Conservation (phyloP, 2,888 invertebrate genomes). For the Mythimna ferrago region DNA sequence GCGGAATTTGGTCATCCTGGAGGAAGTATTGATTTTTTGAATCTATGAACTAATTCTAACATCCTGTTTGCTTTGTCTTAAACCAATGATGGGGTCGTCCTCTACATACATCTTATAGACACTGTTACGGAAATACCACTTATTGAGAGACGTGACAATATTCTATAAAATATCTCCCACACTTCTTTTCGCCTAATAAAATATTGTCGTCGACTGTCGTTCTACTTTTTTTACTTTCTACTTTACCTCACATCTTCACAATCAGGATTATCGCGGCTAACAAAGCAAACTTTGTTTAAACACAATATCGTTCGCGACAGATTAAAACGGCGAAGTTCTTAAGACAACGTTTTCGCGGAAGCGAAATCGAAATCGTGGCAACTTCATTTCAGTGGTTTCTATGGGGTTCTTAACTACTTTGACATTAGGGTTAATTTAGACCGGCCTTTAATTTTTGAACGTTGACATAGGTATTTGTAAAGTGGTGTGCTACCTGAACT, state of each 20-base stretch:
- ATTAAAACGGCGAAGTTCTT: conserved; percentile 69
- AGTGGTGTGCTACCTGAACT: conserved; percentile 85
- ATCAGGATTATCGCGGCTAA: conserved; percentile 73
- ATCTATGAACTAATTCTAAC: conserved; percentile 72
- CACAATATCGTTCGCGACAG: conserved; percentile 66
- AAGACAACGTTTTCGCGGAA: conserved; percentile 75
- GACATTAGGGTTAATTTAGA: conserved; percentile 58
- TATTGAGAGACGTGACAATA: conserved; percentile 39
- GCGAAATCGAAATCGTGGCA: conserved; percentile 55
- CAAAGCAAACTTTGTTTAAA: conserved; percentile 72
- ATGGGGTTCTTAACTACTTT: conserved; percentile 30
- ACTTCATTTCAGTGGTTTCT: conserved; percentile 20
- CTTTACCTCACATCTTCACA: conserved; percentile 64
- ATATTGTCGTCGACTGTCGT: conserved; percentile 44
- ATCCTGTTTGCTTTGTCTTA: conserved; percentile 80
- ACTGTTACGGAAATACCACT: conserved; percentile 52
- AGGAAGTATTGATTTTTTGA: conserved; percentile 82
- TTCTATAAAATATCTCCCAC: conserved; percentile 49
- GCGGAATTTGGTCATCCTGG: conserved; percentile 82
- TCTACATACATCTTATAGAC: conserved; percentile 55
- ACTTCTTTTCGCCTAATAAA: conserved; percentile 48
- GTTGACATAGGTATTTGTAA: conserved; percentile 65
- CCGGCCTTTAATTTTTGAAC: conserved; percentile 41
- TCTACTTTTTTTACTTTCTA: conserved; percentile 18
- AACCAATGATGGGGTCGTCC: conserved; percentile 59